phyloP scores from a whole-genome alignment of 2,888 invertebrate species.

The Allygus modestus region DNA sequence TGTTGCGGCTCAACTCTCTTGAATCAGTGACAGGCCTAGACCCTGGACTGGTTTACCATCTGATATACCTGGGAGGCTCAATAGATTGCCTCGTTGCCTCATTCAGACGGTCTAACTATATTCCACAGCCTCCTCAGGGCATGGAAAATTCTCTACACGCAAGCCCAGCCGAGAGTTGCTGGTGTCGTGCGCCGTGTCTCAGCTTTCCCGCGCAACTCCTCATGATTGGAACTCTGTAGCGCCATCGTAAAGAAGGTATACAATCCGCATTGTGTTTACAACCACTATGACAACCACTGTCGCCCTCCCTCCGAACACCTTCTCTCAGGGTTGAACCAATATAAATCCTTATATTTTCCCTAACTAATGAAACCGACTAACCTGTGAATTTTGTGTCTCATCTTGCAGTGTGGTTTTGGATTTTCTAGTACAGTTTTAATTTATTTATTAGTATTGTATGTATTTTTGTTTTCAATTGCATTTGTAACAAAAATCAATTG shows the following conservation, averaged over 20 bases:
- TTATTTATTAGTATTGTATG: not conserved
- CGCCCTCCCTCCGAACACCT: slow-evolving; percentile 10
- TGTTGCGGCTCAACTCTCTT: slow-evolving; percentile 37
- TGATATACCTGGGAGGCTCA: not conserved
- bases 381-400: not conserved
- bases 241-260: slow-evolving; percentile 71
- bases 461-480: not conserved
- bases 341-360: slow-evolving; percentile 33
- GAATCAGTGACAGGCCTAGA: slow-evolving; percentile 30
- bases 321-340: slow-evolving; percentile 20
- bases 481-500: no score
- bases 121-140: slow-evolving; percentile 67
- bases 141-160: slow-evolving; percentile 63
- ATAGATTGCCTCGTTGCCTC: not conserved
- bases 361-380: slow-evolving; percentile 28
- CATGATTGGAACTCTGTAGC: slow-evolving; percentile 69
- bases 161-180: slow-evolving; percentile 78
- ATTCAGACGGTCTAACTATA: not conserved
- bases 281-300: not conserved
- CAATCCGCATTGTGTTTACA: not conserved
- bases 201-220: slow-evolving; percentile 70
- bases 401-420: slow-evolving; percentile 2
- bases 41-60: not conserved
- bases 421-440: slow-evolving; percentile 12
- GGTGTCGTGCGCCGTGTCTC: slow-evolving; percentile 78